phyloP scores from a whole-genome alignment of 2,113 vertebrate genomes.

The Neogale vison region DNA sequence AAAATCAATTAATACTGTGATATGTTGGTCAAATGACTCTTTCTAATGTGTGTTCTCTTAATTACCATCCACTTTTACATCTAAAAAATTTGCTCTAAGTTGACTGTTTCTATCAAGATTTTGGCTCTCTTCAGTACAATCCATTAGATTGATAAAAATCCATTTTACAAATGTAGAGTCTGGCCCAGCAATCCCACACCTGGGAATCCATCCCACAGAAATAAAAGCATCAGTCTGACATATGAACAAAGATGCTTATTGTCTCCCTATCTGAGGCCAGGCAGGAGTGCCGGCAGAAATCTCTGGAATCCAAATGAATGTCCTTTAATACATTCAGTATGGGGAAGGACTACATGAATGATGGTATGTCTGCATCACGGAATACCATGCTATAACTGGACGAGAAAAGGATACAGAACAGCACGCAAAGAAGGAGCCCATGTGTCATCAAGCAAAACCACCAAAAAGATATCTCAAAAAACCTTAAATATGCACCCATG shows the following conservation, averaged over 20 bases:
- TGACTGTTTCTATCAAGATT: constrained; percentile 60
- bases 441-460: background rate
- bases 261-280: background rate
- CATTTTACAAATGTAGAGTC: constrained; percentile 47
- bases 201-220: constrained; percentile 45
- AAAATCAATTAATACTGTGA: constrained; percentile 50
- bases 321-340: background rate
- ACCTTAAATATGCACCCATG: background rate
- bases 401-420: background rate
- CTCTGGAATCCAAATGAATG: background rate
- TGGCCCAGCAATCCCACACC: constrained; percentile 26
- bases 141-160: constrained; percentile 70
- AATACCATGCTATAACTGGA: fast-evolving
- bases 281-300: background rate
- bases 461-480: background rate
- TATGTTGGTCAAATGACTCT: constrained; percentile 24
- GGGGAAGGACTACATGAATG: no score
- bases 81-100: constrained; percentile 42
- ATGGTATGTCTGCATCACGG: background rate
- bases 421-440: background rate
- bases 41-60: constrained; percentile 58
- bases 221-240: constrained; percentile 10
- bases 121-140: constrained; percentile 50
- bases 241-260: background rate
- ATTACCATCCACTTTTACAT: constrained; percentile 49